phyloP scores from a whole-genome alignment of 1,140 invertebrate species.

The Drosophila triauraria region DNA sequence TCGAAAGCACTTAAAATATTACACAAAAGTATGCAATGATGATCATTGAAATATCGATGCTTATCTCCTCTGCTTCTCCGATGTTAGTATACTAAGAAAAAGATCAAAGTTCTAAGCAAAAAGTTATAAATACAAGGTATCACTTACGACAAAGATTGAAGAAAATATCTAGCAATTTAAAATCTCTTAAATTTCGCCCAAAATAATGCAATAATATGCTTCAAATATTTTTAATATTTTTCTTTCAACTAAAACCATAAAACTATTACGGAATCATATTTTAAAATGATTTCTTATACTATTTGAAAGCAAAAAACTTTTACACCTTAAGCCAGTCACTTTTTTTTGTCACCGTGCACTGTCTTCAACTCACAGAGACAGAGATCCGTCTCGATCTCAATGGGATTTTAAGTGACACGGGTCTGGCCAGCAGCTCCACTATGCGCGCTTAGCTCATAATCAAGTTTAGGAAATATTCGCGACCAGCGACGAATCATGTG shows the following conservation, averaged over 20 bases:
- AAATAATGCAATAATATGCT: no score
- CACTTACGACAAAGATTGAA: no score
- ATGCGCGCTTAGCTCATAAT: slow-evolving; percentile 40
- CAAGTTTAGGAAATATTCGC: slow-evolving; percentile 32
- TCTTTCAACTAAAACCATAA: no score
- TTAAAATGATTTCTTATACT: no score
- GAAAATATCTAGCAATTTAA: no score
- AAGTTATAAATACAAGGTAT: no score
- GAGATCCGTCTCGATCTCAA: slow-evolving; percentile 45
- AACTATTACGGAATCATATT: no score
- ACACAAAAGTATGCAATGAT: not conserved
- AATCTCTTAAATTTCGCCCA: no score
- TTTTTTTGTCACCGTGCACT: slow-evolving; percentile 3
- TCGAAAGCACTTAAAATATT: not conserved
- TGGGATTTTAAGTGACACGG: slow-evolving; percentile 67
- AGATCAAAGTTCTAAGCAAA: no score
- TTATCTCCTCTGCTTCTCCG: not conserved
- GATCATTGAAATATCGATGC: no score
- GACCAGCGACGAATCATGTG: slow-evolving; percentile 11
- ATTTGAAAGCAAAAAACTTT: not conserved
- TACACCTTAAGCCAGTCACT: not conserved
- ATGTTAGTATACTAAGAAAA: not conserved
- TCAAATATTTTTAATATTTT: no score
- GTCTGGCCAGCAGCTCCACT: slow-evolving; percentile 27
- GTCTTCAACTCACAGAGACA: not conserved